A percentile compares a stretch with the other conserved stretches of the same genome.
Conservation (phyloP, 2,113 vertebrate species). For the Mustela lutreola region DNA sequence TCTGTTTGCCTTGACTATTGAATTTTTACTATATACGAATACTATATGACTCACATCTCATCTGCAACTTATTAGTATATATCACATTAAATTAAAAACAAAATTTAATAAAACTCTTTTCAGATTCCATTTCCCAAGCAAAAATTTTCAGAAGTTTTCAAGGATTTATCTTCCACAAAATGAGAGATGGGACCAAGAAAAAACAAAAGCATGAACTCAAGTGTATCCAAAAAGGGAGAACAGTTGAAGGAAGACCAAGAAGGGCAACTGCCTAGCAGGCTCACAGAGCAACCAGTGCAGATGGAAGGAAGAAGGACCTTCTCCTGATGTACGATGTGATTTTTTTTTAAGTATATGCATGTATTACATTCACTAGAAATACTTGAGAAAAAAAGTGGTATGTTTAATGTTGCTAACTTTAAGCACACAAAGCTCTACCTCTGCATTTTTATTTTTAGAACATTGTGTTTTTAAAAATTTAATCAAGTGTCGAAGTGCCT, state of each 20-base stretch:
- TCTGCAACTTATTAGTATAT: background rate
- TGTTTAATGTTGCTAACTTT: background rate
- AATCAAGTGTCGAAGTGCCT: background rate
- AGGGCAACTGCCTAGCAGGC: background rate
- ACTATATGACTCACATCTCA: background rate
- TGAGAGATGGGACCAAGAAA: background rate
- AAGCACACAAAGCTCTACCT: background rate
- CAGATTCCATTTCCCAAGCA: background rate
- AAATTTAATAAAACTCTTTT: background rate
- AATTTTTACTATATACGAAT: background rate
- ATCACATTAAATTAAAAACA: background rate
- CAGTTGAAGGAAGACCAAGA: background rate
- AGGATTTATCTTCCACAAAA: background rate
- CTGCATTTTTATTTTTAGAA: constrained; percentile 9
- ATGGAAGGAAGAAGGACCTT: background rate
- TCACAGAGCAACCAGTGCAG: background rate
- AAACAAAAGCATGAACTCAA: background rate
- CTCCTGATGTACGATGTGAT: background rate
- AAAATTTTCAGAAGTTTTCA: background rate
- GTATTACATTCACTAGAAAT: background rate
- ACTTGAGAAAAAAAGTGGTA: background rate
- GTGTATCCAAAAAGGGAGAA: background rate
- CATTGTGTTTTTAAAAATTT: background rate
- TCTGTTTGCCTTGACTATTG: background rate
- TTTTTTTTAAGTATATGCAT: background rate